Base-by-base conservation (phyloP, 2,797 vertebrate species). In the Sebastes jordani region DNA sequence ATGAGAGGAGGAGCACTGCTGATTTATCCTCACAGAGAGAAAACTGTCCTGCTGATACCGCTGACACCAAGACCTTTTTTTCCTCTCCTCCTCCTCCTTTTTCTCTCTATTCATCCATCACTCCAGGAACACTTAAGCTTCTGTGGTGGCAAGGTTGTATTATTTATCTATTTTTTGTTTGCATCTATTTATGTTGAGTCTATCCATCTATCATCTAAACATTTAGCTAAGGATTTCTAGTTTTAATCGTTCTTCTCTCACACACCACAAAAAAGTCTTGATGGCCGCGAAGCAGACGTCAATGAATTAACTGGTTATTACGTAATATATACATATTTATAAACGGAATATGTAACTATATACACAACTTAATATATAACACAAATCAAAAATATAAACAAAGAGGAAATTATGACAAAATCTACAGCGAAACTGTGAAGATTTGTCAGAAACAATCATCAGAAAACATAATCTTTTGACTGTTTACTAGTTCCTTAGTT, bases 1-100 rank as follows among this genome's bases (percentile, higher is more conserved):
- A 93, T 93, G 80, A 92, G 81, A 94, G 83, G 59, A 88, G 58
- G 71, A 76, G 14, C 8, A n/a, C 80, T 75, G 77, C 76, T 76
- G 87, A 86, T 86, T 89, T 78, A 82, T 88, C 74, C 82, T 78
- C 76, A 38, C 55, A 76, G 63, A 82, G 52, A 83, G 62, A 81
- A 68, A 84, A 70, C 1, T 3, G 2, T 75, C 88, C 82, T 58
- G 85, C 70, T 74, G 81, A 77, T 42, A 18, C 58, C 7, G 22
- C 86, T 86, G 70, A 86, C 60, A 72, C 64, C 29, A 2, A 71
- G 72, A 82, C 80, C 84, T 86, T 73, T 66, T 46, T 27, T 61
- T 71, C 71, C 75, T 60, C 74, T 65, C n/a, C 61, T 61, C 59
- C 38, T 76, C 63, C 36, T 30, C 14, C 7, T 3, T 36, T 36